These are phyloP conservation scores for Hyperoplus immaculatus DNA, from an alignment of 2,797 vertebrate genomes.

Conservation along the genomic window DNA sequence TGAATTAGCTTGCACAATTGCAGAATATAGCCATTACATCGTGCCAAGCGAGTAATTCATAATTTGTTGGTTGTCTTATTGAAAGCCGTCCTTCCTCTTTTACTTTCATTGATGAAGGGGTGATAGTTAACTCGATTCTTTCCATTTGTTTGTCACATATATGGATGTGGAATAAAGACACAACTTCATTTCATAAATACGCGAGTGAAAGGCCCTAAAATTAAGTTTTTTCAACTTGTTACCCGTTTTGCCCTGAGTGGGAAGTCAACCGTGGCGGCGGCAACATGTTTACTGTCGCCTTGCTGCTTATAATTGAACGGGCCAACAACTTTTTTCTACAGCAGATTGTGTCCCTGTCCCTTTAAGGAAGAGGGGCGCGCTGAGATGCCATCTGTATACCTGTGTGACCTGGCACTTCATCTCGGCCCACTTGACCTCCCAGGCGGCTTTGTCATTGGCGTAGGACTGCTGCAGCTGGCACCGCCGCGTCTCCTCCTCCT, in stretches of 20 bases:
- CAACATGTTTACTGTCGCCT: constrained; percentile 63
- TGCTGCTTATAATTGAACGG: constrained; percentile 33
- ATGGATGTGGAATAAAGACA: constrained; percentile 8
- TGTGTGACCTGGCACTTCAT: constrained; percentile 91
- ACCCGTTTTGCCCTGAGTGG: not conserved
- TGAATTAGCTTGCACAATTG: constrained; percentile 33
- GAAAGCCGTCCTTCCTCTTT: constrained; percentile 9
- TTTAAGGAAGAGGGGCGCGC: constrained; percentile 51
- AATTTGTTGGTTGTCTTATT: constrained; percentile 9
- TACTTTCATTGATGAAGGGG: not conserved
- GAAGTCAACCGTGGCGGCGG: constrained; percentile 35
- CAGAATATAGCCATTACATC: constrained; percentile 5
- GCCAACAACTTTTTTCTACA: not conserved
- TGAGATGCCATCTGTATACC: constrained; percentile 85
- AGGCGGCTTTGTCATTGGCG: constrained; percentile 93
- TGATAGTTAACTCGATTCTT: constrained; percentile 12
- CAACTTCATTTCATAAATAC: not conserved
- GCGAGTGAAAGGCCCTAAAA: not conserved
- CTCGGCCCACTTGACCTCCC: constrained; percentile 93
- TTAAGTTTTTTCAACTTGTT: constrained; percentile 24
- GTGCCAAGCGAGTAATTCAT: constrained; percentile 29
- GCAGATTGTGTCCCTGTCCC: constrained; percentile 56
- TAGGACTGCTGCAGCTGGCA: constrained; percentile 92
- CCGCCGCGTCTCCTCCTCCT: constrained; percentile 89
- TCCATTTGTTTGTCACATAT: constrained; percentile 19